phyloP scores from a whole-genome alignment of 1,140 invertebrate genomes.

The Maniola jurtina region DNA sequence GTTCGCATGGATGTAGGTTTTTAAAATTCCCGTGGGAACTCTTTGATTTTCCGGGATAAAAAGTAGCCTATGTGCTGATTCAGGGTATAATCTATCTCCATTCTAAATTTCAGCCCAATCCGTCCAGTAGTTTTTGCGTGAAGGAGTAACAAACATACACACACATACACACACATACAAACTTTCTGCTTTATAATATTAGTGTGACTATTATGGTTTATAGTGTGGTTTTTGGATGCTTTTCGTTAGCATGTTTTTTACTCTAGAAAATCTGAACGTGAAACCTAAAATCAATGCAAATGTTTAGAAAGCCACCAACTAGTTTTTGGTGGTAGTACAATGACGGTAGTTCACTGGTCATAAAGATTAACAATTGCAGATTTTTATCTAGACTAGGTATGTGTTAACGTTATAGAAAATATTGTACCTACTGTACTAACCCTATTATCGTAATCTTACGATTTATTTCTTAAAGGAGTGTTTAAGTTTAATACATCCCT shows the following conservation, averaged over 20 bases:
- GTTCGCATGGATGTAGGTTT: too few relatives aligned
- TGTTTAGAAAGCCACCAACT: background rate
- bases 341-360: constrained; percentile 14
- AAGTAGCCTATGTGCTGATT: too few relatives aligned
- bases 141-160: too few relatives aligned
- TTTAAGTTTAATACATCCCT: constrained; percentile 11
- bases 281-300: background rate
- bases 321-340: background rate
- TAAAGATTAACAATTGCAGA: background rate
- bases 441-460: background rate
- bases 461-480: background rate
- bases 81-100: too few relatives aligned
- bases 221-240: too few relatives aligned
- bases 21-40: too few relatives aligned
- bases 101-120: too few relatives aligned
- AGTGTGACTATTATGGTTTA: too few relatives aligned
- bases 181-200: too few relatives aligned
- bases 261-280: background rate
- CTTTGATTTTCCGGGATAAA: too few relatives aligned
- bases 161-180: too few relatives aligned
- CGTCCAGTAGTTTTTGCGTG: too few relatives aligned
- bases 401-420: constrained; percentile 5
- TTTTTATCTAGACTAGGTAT: background rate
- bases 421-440: constrained; percentile 31
- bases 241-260: background rate